Base-by-base conservation (phyloP, 2,888 invertebrate genomes). In the Rhorus exstirpatorius region DNA sequence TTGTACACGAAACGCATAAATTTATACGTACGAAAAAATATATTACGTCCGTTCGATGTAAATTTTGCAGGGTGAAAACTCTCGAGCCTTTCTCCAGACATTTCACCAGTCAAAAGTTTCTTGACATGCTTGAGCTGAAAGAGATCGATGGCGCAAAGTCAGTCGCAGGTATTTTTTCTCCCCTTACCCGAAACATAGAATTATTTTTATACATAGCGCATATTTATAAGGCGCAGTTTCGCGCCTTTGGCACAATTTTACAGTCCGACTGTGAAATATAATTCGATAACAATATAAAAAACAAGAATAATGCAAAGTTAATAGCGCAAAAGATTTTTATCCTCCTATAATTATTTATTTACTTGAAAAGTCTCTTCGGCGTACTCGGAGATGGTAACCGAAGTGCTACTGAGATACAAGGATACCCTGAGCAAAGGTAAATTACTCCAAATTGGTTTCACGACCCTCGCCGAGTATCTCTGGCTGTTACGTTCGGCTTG, bases 11-110 rank as follows among this genome's bases (percentile, higher is more conserved):
- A n/a, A n/a, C n/a, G n/a, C n/a, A n/a, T n/a, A n/a, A n/a, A n/a
- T n/a, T n/a, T n/a, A n/a, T n/a, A n/a, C n/a, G n/a, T n/a, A n/a
- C n/a, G n/a, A n/a, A n/a, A n/a, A n/a, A n/a, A n/a, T n/a, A n/a
- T n/a, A n/a, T n/a, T n/a, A n/a, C n/a, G n/a, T n/a, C n/a, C n/a
- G n/a, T n/a, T 31, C 31, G 2, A 31, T 31, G 31, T 31, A 3
- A 31, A 31, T 31, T 77, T 85, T 93, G 91, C 88, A 94, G 99
- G 44, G 94, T 96, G 86, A 97, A 98, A 92, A 97, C 98, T 0
- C 93, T 99, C 76, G 97, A 98, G 92, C 99, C 99, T 0, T 99
- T 97, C 93, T 96, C 96, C 21, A 95, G 99, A 84, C 97, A 98
- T 93, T 97, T 99, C 92, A 95, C 94, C 78, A 96, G 96, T 0